Percentiles rank a stretch among this genome's conserved stretches.
Conservation (phyloP, 2,797 vertebrate species). For the Protonibea diacanthus region DNA sequence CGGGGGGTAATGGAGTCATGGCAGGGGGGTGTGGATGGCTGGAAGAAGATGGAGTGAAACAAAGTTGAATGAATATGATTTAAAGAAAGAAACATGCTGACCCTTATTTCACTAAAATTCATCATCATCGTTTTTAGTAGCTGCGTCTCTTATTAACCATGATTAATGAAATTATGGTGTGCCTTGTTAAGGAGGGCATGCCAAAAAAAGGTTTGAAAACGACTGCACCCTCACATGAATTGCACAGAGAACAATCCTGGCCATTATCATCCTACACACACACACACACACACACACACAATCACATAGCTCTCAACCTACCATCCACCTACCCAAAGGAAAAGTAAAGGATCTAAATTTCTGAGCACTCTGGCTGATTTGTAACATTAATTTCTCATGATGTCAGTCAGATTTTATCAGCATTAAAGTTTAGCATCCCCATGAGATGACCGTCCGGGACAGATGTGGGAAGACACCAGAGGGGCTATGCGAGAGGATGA, state of each 20-base stretch:
- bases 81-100: no score
- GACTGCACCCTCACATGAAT: no score
- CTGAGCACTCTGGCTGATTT: slow-evolving; percentile 70
- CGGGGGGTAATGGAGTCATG: no score
- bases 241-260: background rate
- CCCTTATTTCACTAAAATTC: no score
- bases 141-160: no score
- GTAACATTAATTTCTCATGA: slow-evolving; percentile 86
- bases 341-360: slow-evolving; percentile 62
- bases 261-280: background rate
- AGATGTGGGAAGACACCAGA: slow-evolving; percentile 68
- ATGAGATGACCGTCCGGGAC: slow-evolving; percentile 55
- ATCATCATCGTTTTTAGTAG: no score
- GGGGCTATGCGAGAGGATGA: slow-evolving; percentile 68
- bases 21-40: no score
- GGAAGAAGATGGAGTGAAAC: no score
- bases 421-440: slow-evolving; percentile 76
- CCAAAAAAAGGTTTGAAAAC: no score
- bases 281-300: background rate
- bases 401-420: slow-evolving; percentile 83
- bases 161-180: no score
- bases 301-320: slow-evolving; percentile 29
- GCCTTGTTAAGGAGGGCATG: no score
- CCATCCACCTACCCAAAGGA: slow-evolving; percentile 28
- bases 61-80: no score